A percentile compares a stretch with the other conserved stretches of the same genome.
phyloP scores from a whole-genome alignment of 2,888 invertebrate species.

The Ecliptopera silaceata region DNA sequence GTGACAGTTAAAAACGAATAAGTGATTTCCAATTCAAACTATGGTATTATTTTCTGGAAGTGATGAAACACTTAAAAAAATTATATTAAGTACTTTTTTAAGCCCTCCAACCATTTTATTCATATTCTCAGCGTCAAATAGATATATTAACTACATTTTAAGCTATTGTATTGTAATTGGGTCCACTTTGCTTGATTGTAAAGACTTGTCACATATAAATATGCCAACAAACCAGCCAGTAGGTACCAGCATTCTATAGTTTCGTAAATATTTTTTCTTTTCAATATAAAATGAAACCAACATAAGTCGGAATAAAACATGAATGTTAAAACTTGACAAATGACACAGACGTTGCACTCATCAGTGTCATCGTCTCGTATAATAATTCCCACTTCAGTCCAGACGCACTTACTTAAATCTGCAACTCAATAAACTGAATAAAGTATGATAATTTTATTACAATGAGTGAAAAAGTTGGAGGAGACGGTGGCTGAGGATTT shows the following conservation, averaged over 20 bases:
- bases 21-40: background rate
- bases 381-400: slow-evolving; percentile 47
- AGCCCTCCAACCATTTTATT: no score
- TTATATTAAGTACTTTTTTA: no score
- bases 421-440: slow-evolving; percentile 51
- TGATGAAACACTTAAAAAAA: no score
- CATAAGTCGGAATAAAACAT: slow-evolving; percentile 55
- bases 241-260: no score
- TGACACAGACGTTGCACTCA: slow-evolving; percentile 65
- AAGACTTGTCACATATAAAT: no score
- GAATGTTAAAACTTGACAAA: slow-evolving; percentile 66
- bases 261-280: background rate
- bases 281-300: background rate
- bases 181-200: no score
- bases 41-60: background rate
- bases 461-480: slow-evolving; percentile 48
- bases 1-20: no score
- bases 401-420: slow-evolving; percentile 56
- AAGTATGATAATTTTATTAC: slow-evolving; percentile 57
- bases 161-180: no score
- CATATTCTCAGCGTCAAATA: no score
- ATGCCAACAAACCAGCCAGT: no score
- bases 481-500: slow-evolving; percentile 48
- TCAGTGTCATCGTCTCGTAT: slow-evolving; percentile 61
- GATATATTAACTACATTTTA: no score